Base-by-base conservation (phyloP, 1,140 invertebrate species). In the Cyclargus thomasi region DNA sequence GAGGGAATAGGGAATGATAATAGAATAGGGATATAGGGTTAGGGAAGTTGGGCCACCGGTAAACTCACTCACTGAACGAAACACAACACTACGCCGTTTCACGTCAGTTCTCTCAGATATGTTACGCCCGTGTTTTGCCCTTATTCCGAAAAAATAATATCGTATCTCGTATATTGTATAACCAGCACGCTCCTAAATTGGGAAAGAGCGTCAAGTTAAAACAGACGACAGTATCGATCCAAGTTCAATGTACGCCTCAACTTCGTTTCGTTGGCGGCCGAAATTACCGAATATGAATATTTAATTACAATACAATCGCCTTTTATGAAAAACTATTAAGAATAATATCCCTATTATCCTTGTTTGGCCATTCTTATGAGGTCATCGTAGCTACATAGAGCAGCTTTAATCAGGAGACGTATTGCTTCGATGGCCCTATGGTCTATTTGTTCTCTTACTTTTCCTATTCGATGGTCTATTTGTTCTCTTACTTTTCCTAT, bases 141-240 rank as follows among this genome's bases (percentile, higher is more conserved):
- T 47, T 47, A 47, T 14, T 35, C 29, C 29, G 3, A 35, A 35
- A 35, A 5, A 5, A 35, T 35, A 35, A 8, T 35, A 35, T 5
- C 3, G 29, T 5, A 3, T 35, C 29, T 5, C 8, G 8, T 35
- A 35, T 5, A 35, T 3, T 35, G 8, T 11, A 11, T 39, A 14
- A 47, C 39, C 39, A 47, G 14, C 10, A 4, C 39, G 39, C 10
- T 47, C 1, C 39, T 47, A 47, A 14, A 47, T 47, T 47, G 11
- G 39, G 14, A 47, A 47, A 47, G 55, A 59, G 7, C 55, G 18
- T 10, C 20, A 59, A 59, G 2, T 62, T 53, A 62, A 67, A 67
- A 72, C 64, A 63, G 65, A 65, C 59, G 55, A 53, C 63, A 55
- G 39, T 67, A 69, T 72, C 67, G 71, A 69, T 72, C 65, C 35